phyloP scores from a whole-genome alignment of 2,888 invertebrate species.

The Melitaea athalia region DNA sequence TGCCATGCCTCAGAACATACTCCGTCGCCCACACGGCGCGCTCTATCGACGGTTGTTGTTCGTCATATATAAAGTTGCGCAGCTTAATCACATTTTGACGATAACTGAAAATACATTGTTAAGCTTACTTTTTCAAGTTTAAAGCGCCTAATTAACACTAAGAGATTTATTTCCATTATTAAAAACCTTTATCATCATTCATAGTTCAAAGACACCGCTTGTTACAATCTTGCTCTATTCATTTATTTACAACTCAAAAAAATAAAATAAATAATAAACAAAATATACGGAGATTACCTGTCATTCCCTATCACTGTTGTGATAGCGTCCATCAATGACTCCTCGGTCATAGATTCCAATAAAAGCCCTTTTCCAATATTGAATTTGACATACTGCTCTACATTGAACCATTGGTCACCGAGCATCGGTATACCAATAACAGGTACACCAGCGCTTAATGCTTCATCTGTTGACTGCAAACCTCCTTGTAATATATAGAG shows the following conservation, averaged over 20 bases:
- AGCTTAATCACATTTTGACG: slow-evolving; percentile 46
- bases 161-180: too few species aligned
- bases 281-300: slow-evolving; percentile 28
- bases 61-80: slow-evolving; percentile 55
- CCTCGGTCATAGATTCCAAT: slow-evolving; percentile 49
- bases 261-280: too few species aligned
- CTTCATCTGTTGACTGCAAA: slow-evolving; percentile 53
- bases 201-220: too few species aligned
- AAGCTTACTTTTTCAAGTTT: too few species aligned
- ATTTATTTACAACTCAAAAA: too few species aligned
- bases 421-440: slow-evolving; percentile 52
- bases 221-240: too few species aligned
- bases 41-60: slow-evolving; percentile 59
- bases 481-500: too few species aligned
- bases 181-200: too few species aligned
- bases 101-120: slow-evolving; percentile 23
- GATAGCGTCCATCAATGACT: slow-evolving; percentile 43
- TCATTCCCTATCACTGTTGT: slow-evolving; percentile 38
- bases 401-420: slow-evolving; percentile 64
- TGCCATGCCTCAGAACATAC: slow-evolving; percentile 60
- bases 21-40: slow-evolving; percentile 75
- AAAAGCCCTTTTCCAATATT: slow-evolving; percentile 56
- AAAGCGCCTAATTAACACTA: too few species aligned
- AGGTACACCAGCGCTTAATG: slow-evolving; percentile 57
- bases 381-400: slow-evolving; percentile 48